Evolutionary conservation across 2,888 invertebrate genomes (phyloP), one percentile per base, ranked within the genome.

Genomic region (Epinotia demarniana): DNA sequence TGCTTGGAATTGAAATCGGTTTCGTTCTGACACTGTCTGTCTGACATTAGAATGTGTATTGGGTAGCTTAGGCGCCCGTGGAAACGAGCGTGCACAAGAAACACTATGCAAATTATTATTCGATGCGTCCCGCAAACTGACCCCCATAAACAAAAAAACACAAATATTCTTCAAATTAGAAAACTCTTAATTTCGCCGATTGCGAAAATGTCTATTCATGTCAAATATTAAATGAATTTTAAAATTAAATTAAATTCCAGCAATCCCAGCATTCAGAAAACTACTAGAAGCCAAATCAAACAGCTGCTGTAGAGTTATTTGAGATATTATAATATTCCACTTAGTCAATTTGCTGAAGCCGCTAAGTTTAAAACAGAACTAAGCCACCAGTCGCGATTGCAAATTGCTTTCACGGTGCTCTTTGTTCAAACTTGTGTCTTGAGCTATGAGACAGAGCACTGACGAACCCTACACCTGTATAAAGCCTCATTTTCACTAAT

Each of bases 401-500:
- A 64, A 72, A 72, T 64, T 63, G 71, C 43, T 55, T 72, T 63
- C 19, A 39, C 53, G 53, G 33, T 62, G 33, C 19, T 33, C 53
- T 61, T 62, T 70, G 33, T 49, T 49, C 18, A 16, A 49, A 70
- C 60, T 60, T 60, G 6, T 53, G 8, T n/a, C 43, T 68, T 68
- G 23, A 57, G 11, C 18, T 33, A 46, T 55, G 33, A 55, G n/a
- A 55, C 27, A 18, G 33, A 18, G 18, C 27, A 55, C 55, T n/a
- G 55, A 12, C 55, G 33, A 64, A 23, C 9, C 13, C 4, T 43
- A 46, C 8, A 13, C 39, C 8, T 8, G 39, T 39, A 39, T 39
- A 39, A 39, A 39, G 39, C 39, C 39, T 39, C 39, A 9, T 9
- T 9, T 39, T 39, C 19, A 57, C 18, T 19, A 6, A 2, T 6